phyloP scores from a whole-genome alignment of 2,113 vertebrate species.

The Cyrtonyx montezumae region DNA sequence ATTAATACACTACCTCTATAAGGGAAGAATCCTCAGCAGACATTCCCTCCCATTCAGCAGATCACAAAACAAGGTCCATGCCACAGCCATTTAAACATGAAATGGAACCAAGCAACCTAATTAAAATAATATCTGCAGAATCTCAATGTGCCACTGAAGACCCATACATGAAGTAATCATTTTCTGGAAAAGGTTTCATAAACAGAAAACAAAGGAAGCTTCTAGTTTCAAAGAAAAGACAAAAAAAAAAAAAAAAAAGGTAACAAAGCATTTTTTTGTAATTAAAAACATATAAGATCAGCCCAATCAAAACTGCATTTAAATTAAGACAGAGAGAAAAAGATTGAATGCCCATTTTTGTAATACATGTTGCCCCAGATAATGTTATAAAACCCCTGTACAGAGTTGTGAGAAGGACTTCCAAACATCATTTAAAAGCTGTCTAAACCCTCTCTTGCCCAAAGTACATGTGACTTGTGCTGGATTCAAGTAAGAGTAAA shows the following conservation, averaged over 20 bases:
- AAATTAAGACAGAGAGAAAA: background rate
- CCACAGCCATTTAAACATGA: conserved; percentile 34
- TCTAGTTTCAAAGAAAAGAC: background rate
- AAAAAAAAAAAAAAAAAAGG: background rate
- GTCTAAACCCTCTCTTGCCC: background rate
- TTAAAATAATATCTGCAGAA: conserved; percentile 63
- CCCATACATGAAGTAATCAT: conserved; percentile 1
- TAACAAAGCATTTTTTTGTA: background rate
- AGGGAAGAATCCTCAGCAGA: conserved; percentile 51
- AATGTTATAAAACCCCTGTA: background rate
- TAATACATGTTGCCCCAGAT: background rate
- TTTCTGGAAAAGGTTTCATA: conserved; percentile 54
- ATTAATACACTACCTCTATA: conserved; percentile 55
- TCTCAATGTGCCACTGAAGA: conserved; percentile 5
- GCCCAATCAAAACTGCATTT: background rate
- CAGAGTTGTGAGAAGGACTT: background rate
- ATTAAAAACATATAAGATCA: background rate
- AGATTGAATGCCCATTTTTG: background rate
- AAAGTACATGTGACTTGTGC: background rate
- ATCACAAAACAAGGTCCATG: conserved; percentile 41
- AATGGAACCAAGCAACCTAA: conserved; percentile 52
- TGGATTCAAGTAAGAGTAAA: conserved; percentile 28
- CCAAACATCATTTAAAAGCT: background rate
- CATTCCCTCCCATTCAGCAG: conserved; percentile 33
- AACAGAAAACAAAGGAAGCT: conserved; percentile 44